These are phyloP conservation scores for Heliconius hortense DNA, from an alignment of 2,888 invertebrate genomes.

Conservation along the genomic window DNA sequence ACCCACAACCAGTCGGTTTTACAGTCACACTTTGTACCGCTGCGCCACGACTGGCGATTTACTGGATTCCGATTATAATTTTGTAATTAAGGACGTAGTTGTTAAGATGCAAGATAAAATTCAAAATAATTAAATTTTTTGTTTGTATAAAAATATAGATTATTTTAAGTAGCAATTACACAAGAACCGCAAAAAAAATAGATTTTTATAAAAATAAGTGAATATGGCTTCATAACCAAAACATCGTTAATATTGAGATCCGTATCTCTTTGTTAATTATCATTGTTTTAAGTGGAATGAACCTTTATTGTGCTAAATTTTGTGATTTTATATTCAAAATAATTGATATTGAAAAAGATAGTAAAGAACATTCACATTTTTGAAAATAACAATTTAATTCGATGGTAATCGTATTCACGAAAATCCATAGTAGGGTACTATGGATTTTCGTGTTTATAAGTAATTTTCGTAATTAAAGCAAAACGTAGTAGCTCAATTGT, in stretches of 20 bases:
- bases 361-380: no score
- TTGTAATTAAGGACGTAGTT: background rate
- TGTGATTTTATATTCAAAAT: no score
- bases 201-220: background rate
- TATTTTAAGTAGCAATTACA: background rate
- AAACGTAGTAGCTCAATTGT: no score
- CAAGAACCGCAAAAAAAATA: background rate
- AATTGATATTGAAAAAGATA: no score
- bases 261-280: background rate
- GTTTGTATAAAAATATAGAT: background rate
- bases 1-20: no score
- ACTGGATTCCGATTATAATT: no score
- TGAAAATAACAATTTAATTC: background rate
- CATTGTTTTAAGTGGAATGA: background rate
- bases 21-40: no score
- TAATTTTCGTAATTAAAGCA: no score
- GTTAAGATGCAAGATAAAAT: background rate
- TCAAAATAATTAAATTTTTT: no score
- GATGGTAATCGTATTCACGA: background rate
- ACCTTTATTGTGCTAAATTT: no score
- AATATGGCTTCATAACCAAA: background rate
- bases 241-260: background rate
- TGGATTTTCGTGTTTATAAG: no score
- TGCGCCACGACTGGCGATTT: no score
- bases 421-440: background rate